Evolutionary conservation across 1,140 invertebrate species (phyloP).

Genomic region (Hydropsyche tenuis): DNA sequence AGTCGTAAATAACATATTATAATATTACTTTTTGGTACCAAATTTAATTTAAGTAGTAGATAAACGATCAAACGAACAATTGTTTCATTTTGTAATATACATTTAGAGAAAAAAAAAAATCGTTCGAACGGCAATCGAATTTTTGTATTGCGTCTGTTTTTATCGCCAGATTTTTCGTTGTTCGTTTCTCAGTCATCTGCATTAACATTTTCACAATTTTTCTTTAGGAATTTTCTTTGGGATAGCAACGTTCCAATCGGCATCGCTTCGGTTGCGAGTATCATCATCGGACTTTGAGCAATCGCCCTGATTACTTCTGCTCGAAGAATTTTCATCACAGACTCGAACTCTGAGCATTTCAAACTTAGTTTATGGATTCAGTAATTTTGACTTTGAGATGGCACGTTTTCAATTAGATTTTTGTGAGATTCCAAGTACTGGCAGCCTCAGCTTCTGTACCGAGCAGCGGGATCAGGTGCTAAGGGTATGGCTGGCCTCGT

Average conservation of each 20-base stretch:
- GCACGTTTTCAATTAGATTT: slow-evolving; percentile 28
- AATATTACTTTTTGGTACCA: not conserved
- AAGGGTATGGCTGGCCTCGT: not conserved
- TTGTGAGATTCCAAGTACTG: slow-evolving; percentile 16
- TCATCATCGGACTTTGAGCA: slow-evolving; percentile 25
- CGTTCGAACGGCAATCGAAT: too few relatives aligned
- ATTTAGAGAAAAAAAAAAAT: too few relatives aligned
- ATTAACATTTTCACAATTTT: too few relatives aligned
- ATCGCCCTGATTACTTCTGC: slow-evolving; percentile 23
- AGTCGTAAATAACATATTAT: not conserved
- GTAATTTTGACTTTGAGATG: slow-evolving; percentile 31
- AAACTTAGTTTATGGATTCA: not conserved
- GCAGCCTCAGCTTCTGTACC: too few relatives aligned
- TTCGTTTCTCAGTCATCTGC: too few relatives aligned
- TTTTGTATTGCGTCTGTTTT: too few relatives aligned
- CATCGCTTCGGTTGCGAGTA: not conserved
- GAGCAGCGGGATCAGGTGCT: not conserved
- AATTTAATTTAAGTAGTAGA: not conserved
- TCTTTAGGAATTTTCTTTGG: not conserved
- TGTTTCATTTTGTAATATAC: not conserved
- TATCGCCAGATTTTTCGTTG: too few relatives aligned
- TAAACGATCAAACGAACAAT: not conserved
- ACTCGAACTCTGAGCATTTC: slow-evolving; percentile 13
- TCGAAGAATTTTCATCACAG: slow-evolving; percentile 29
- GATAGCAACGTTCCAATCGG: not conserved